Conservation (phyloP, 2,888 invertebrate genomes). For the Glaucopsyche alexis region DNA sequence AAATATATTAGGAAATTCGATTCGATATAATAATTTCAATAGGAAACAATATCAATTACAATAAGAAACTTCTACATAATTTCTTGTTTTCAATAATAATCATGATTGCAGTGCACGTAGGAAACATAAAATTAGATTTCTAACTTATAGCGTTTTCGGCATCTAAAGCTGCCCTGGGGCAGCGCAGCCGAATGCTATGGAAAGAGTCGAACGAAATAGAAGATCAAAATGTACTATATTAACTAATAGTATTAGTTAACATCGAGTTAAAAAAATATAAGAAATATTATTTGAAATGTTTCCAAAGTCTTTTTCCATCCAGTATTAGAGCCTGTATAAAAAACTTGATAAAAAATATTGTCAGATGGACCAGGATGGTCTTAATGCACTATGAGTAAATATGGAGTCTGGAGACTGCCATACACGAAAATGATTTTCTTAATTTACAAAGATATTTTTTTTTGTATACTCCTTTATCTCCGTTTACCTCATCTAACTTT, state of each 20-base stretch:
- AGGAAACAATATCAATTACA: background rate
- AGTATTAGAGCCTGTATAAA: background rate
- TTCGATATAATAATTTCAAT: background rate
- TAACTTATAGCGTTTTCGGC: background rate
- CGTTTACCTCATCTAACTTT: too few relatives aligned
- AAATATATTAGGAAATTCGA: background rate
- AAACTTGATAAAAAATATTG: slow-evolving; percentile 1
- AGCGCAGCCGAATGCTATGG: too few relatives aligned
- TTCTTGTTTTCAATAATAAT: background rate
- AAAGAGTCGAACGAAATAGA: too few relatives aligned
- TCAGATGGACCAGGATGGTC: background rate
- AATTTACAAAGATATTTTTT: too few relatives aligned
- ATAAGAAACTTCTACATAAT: background rate
- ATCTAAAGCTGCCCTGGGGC: too few relatives aligned
- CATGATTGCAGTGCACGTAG: background rate
- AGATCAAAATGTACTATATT: too few relatives aligned
- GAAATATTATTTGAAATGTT: too few relatives aligned
- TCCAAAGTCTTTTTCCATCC: background rate
- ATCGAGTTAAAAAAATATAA: too few relatives aligned
- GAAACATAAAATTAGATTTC: background rate
- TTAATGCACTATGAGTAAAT: background rate
- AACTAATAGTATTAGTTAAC: too few relatives aligned
- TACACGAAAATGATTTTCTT: too few relatives aligned
- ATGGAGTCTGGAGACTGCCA: too few relatives aligned
- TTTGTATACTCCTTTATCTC: too few relatives aligned